phyloP scores from a whole-genome alignment of 2,797 vertebrate genomes.

The Botia kubotai region DNA sequence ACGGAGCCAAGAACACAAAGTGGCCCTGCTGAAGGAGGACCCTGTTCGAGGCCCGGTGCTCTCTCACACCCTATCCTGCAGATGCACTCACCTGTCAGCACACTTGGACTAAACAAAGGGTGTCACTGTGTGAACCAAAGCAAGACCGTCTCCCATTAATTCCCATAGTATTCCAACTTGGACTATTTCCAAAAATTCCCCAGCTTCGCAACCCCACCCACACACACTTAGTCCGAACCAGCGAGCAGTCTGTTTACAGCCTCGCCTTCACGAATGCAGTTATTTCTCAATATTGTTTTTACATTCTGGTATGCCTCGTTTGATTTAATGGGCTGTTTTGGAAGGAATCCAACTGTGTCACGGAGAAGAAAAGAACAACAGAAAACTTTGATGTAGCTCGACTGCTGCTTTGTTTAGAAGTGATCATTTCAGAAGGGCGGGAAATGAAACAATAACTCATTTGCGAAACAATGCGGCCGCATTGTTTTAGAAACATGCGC shows the following conservation, averaged over 20 bases:
- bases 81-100: slow-evolving; percentile 46
- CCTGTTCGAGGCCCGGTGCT: slow-evolving; percentile 5
- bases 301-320: neutral
- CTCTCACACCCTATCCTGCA: slow-evolving; percentile 37
- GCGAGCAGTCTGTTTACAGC: neutral
- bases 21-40: slow-evolving; percentile 21
- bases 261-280: slow-evolving; percentile 21
- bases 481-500: slow-evolving; percentile 18
- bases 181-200: no score
- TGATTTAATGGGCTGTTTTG: slow-evolving; percentile 38
- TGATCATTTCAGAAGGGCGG: slow-evolving; percentile 40
- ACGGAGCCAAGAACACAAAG: slow-evolving; percentile 24
- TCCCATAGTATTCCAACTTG: no score
- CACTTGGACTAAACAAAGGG: neutral
- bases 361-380: slow-evolving; percentile 29
- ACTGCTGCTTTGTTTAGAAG: slow-evolving; percentile 40
- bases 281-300: slow-evolving; percentile 43
- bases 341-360: slow-evolving; percentile 35
- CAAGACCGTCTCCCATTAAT: neutral
- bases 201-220: no score
- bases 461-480: slow-evolving; percentile 13
- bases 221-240: neutral
- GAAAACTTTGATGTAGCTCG: slow-evolving; percentile 47
- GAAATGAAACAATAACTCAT: slow-evolving; percentile 23
- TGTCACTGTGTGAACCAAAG: neutral